Evolutionary conservation across 2,888 invertebrate species (phyloP).

Genomic region (Acleris cristana): DNA sequence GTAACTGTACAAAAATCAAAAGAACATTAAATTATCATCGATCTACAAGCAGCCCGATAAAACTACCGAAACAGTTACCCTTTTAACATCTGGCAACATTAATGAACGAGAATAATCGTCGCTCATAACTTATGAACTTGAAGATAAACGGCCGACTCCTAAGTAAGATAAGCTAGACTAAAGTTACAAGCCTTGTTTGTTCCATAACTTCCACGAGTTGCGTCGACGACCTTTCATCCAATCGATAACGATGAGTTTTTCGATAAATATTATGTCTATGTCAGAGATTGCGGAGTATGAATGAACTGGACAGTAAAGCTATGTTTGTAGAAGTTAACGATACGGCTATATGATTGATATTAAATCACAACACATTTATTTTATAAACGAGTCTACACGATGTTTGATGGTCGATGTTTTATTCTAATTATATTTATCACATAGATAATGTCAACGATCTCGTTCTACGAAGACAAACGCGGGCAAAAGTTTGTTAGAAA

Average conservation of each 20-base stretch:
- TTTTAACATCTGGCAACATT: constrained; percentile 33
- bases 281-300: neutral
- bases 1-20: too few relatives aligned
- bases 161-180: constrained; percentile 21
- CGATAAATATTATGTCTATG: neutral
- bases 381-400: too few relatives aligned
- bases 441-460: too few relatives aligned
- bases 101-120: constrained; percentile 20
- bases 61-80: constrained; percentile 5
- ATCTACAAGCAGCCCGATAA: neutral
- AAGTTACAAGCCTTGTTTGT: constrained; percentile 22
- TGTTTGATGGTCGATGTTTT: too few relatives aligned
- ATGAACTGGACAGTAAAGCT: neutral
- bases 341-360: too few relatives aligned
- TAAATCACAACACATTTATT: too few relatives aligned
- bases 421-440: too few relatives aligned
- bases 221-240: constrained; percentile 2
- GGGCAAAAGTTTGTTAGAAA: neutral
- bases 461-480: too few relatives aligned
- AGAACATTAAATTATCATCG: neutral
- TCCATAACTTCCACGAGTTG: constrained; percentile 6
- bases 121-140: constrained; percentile 29
- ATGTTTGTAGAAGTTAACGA: neutral
- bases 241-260: constrained; percentile 1
- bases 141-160: constrained; percentile 22